Conservation (phyloP, 2,888 invertebrate genomes). For the Ephialtes manifestator region DNA sequence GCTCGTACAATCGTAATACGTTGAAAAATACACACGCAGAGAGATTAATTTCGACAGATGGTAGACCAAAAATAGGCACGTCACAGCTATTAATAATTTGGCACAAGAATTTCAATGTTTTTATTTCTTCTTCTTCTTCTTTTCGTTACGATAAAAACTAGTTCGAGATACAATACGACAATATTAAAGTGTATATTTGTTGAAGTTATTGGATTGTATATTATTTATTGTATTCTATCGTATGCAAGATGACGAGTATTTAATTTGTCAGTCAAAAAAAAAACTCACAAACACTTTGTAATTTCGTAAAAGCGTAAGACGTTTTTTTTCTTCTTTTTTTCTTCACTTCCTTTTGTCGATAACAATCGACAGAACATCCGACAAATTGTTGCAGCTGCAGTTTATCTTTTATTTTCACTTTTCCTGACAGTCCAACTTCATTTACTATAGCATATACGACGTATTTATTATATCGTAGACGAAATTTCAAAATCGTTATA, state of each 20-base stretch:
- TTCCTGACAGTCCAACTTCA: background rate
- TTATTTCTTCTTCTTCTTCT: background rate
- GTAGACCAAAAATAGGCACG: constrained; percentile 48
- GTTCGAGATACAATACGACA: constrained; percentile 31
- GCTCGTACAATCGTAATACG: constrained; percentile 40
- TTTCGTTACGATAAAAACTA: constrained; percentile 32
- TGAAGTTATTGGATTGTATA: background rate
- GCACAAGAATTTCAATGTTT: constrained; percentile 43
- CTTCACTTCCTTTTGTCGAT: background rate
- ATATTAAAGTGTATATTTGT: constrained; percentile 13
- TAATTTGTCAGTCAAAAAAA: background rate
- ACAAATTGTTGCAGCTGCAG: background rate
- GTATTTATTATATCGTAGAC: background rate
- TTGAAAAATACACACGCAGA: constrained; percentile 27
- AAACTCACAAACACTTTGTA: background rate
- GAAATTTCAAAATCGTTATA: background rate
- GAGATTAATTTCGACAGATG: constrained; percentile 14
- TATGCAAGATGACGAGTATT: constrained; percentile 3
- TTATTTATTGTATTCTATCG: constrained; percentile 2
- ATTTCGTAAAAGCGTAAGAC: background rate
- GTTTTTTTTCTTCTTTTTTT: background rate
- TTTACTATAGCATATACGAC: background rate
- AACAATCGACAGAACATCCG: background rate
- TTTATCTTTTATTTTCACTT: background rate
- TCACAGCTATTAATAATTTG: constrained; percentile 60